A percentile compares a stretch with the other conserved stretches of the same genome.
phyloP scores from a whole-genome alignment of 2,113 vertebrate genomes.

The Cepphus grylle region DNA sequence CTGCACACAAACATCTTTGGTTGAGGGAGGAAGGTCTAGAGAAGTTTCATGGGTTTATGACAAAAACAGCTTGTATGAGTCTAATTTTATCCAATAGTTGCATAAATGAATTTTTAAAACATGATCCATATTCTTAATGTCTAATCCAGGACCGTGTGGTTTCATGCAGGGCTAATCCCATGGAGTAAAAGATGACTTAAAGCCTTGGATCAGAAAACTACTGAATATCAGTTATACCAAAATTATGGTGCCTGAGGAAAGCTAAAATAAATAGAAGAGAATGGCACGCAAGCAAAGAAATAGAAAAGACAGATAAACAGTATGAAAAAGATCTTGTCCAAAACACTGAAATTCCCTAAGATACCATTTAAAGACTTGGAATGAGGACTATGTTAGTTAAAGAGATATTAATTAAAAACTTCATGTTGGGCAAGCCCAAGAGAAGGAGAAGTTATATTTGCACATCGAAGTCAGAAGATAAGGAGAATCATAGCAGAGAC shows the following conservation, averaged over 20 bases:
- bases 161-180: conserved; percentile 39
- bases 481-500: neutral
- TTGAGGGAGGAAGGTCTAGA: neutral
- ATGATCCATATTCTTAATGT: conserved; percentile 57
- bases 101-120: conserved; percentile 64
- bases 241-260: conserved; percentile 18
- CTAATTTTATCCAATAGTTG: conserved; percentile 57
- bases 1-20: conserved; percentile 42
- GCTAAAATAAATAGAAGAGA: conserved; percentile 31
- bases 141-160: conserved; percentile 41
- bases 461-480: neutral
- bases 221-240: conserved; percentile 33
- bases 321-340: neutral
- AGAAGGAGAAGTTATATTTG: neutral
- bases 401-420: neutral
- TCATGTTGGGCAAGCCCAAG: neutral
- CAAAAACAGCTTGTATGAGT: conserved; percentile 51
- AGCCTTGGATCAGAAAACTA: conserved; percentile 43
- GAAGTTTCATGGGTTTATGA: conserved; percentile 30
- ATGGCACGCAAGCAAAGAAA: neutral
- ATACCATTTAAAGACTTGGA: neutral
- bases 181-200: conserved; percentile 48
- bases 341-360: neutral
- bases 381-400: neutral
- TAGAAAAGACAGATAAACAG: neutral